A percentile compares a stretch with the other conserved stretches of the same genome.
phyloP scores from a whole-genome alignment of 2,797 vertebrate species.

The Coccyzus lansbergi region DNA sequence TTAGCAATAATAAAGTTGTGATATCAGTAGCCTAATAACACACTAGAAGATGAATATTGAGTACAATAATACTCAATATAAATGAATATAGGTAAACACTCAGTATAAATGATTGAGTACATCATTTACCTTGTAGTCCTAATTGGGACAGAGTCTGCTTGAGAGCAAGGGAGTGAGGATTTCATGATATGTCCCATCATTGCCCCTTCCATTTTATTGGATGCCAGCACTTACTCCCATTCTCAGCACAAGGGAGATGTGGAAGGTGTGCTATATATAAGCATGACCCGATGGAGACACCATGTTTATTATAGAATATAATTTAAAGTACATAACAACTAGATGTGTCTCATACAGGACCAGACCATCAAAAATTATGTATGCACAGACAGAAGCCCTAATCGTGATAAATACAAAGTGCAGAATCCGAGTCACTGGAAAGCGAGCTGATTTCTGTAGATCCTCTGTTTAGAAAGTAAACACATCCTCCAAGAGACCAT shows the following conservation, averaged over 20 bases:
- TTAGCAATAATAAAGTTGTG: background rate
- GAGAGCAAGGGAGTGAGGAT: background rate
- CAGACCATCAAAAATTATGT: background rate
- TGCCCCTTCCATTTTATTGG: background rate
- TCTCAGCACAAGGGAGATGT: background rate
- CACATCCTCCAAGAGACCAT: slow-evolving; percentile 41
- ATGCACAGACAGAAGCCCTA: slow-evolving; percentile 1
- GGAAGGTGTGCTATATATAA: background rate
- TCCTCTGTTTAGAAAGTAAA: slow-evolving; percentile 46
- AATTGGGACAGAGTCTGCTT: background rate
- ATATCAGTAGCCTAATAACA: background rate
- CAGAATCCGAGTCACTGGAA: slow-evolving; percentile 28
- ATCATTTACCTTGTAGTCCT: background rate
- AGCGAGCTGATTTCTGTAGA: slow-evolving; percentile 27
- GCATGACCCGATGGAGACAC: background rate
- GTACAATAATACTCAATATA: too few species aligned
- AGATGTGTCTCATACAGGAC: background rate
- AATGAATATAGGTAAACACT: too few species aligned
- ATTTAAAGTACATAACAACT: background rate
- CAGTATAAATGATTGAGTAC: background rate
- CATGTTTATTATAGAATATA: background rate
- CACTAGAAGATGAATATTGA: background rate
- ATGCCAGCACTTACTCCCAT: background rate
- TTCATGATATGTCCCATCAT: background rate
- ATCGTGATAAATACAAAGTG: slow-evolving; percentile 3